A percentile compares a stretch with the other conserved stretches of the same genome.
Evolutionary conservation across 2,797 vertebrate species (phyloP).

Genomic region (Ataeniobius toweri): DNA sequence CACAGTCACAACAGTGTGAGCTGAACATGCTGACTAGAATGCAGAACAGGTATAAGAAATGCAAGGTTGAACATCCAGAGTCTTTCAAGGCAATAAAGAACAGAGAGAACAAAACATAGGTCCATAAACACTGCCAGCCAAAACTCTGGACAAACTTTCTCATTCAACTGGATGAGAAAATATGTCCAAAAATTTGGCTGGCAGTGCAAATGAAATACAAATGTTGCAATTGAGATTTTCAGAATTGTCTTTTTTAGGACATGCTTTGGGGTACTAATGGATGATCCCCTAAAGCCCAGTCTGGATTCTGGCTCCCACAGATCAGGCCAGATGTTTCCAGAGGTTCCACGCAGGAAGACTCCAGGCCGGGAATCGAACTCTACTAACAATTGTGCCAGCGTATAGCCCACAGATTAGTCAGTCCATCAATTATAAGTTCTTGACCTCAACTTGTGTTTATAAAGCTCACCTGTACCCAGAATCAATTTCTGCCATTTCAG

Average conservation of each 20-base stretch:
- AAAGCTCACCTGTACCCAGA: neutral
- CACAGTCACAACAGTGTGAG: slow-evolving; percentile 22
- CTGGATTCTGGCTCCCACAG: neutral
- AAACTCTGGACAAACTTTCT: too few relatives aligned
- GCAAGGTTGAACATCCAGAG: neutral
- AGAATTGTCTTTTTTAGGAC: neutral
- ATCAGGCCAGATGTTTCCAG: neutral
- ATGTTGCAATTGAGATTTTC: neutral
- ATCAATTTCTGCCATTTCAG: neutral
- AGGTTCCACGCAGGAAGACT: neutral
- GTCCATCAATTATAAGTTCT: neutral
- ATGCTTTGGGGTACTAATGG: neutral
- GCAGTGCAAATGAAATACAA: neutral
- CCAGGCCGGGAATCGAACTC: neutral
- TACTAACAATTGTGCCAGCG: neutral
- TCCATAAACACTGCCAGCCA: neutral
- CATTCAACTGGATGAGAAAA: too few relatives aligned
- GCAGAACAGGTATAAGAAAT: slow-evolving; percentile 17
- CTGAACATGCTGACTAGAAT: slow-evolving; percentile 1
- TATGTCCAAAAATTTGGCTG: too few relatives aligned
- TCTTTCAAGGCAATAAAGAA: neutral
- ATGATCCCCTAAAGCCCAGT: neutral
- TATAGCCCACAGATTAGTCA: neutral
- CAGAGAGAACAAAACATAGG: neutral
- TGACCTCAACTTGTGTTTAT: neutral